Conservation (phyloP, 2,888 invertebrate species). For the Creontiades dilutus region DNA sequence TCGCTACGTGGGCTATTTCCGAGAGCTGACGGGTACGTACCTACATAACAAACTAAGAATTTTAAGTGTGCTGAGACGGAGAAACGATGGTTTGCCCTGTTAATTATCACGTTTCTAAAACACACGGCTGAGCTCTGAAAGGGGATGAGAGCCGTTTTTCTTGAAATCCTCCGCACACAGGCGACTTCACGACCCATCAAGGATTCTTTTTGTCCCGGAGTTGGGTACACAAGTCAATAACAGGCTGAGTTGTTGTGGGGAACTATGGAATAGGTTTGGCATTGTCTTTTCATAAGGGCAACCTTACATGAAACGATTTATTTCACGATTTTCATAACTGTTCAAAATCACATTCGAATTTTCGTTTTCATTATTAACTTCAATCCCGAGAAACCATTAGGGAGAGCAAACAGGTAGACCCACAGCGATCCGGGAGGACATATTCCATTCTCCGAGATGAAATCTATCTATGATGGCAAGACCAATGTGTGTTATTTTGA, state of each 20-base stretch:
- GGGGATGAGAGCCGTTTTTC: slow-evolving; percentile 26
- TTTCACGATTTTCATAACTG: too few relatives aligned
- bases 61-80: slow-evolving; percentile 55
- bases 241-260: background rate
- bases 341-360: too few relatives aligned
- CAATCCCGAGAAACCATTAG: too few relatives aligned
- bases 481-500: too few relatives aligned
- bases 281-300: too few relatives aligned
- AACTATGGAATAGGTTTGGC: background rate
- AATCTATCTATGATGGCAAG: too few relatives aligned
- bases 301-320: too few relatives aligned
- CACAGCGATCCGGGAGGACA: too few relatives aligned
- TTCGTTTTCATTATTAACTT: too few relatives aligned
- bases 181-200: background rate
- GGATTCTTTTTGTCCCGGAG: background rate
- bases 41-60: slow-evolving; percentile 43
- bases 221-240: background rate
- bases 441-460: too few relatives aligned
- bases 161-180: slow-evolving; percentile 8
- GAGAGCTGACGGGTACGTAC: slow-evolving; percentile 12
- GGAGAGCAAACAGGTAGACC: too few relatives aligned
- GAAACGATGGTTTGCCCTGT: slow-evolving; percentile 58
- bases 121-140: background rate
- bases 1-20: background rate
- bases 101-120: slow-evolving; percentile 61